Evolutionary conservation across 2,113 vertebrate species (phyloP).

Genomic region (Mastomys natalensis): DNA sequence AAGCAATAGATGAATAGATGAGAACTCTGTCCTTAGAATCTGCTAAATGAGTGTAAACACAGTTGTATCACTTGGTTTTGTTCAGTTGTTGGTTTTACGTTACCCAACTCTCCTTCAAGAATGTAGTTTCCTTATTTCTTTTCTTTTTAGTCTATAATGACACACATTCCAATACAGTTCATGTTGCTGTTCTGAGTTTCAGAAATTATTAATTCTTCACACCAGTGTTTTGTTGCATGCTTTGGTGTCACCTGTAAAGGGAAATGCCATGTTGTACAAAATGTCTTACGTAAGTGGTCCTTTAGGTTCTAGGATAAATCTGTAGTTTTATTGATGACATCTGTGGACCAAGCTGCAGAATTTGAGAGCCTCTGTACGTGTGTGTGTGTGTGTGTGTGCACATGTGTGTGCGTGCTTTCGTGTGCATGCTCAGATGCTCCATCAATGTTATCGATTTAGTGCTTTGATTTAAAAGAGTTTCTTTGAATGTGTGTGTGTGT

Average conservation of each 20-base stretch:
- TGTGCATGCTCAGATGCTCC: too few relatives aligned
- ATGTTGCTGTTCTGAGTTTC: not conserved
- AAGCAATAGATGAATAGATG: not conserved
- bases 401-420: conserved; percentile 24
- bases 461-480: too few relatives aligned
- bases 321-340: conserved; percentile 53
- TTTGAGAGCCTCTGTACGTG: conserved; percentile 59
- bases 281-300: not conserved
- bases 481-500: not conserved
- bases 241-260: not conserved
- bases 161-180: not conserved
- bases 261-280: not conserved
- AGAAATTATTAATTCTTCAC: not conserved
- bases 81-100: not conserved
- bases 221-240: not conserved
- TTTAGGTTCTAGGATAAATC: conserved; percentile 56
- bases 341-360: conserved; percentile 60
- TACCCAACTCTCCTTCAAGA: not conserved
- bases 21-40: not conserved
- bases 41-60: not conserved
- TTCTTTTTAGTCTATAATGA: not conserved
- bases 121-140: not conserved
- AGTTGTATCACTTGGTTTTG: not conserved
- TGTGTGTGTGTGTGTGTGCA: not conserved
- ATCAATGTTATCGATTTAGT: too few relatives aligned